phyloP scores from a whole-genome alignment of 2,113 vertebrate species.

The Martes martes region DNA sequence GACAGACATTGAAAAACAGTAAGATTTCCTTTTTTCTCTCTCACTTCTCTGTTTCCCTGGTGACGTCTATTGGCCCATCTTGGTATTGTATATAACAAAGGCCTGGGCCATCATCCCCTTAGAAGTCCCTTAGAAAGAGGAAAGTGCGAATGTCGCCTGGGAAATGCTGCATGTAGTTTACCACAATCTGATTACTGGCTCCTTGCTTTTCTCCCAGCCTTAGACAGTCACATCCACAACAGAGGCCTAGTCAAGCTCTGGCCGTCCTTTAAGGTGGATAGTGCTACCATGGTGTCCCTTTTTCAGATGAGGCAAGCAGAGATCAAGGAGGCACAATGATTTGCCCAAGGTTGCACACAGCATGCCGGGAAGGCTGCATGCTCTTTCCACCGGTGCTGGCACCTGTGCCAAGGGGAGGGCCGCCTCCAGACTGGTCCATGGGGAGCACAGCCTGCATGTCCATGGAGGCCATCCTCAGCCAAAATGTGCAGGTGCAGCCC shows the following conservation, averaged over 20 bases:
- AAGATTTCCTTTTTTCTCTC: neutral
- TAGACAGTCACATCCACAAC: rapidly evolving
- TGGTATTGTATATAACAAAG: neutral
- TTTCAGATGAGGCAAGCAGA: neutral
- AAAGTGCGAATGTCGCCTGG: rapidly evolving
- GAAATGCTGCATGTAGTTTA: neutral
- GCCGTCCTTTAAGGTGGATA: neutral
- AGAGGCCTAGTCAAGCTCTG: too few species aligned
- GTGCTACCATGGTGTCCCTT: neutral
- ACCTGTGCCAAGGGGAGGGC: neutral
- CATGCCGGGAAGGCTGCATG: neutral
- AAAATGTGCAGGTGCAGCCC: neutral
- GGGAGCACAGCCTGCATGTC: neutral
- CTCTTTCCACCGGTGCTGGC: neutral
- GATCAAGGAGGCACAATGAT: neutral
- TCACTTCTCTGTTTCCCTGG: neutral
- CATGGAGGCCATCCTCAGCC: neutral
- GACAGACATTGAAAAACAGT: neutral
- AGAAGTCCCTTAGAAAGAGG: neutral
- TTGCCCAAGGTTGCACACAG: too few species aligned
- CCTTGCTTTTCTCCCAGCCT: neutral
- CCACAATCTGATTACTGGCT: neutral
- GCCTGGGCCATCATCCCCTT: neutral
- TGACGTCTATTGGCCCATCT: neutral
- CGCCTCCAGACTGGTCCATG: neutral